Base-by-base conservation (phyloP, 2,888 invertebrate genomes). In the Dryobotodes eremita region DNA sequence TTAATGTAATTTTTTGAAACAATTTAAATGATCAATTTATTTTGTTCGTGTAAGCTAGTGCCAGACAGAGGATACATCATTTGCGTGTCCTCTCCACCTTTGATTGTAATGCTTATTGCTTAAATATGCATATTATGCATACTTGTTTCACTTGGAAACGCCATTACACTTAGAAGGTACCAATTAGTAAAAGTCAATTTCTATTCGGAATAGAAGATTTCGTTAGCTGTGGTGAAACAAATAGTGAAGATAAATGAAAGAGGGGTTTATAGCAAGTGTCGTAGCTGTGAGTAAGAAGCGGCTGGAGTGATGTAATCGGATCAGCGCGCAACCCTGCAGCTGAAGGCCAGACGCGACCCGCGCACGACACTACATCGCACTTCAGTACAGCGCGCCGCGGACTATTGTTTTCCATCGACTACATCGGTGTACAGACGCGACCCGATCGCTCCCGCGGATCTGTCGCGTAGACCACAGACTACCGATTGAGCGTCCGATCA, bases 31-130 rank as follows among this genome's bases (percentile, higher is more conserved):
- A 75, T 65, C 17, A 23, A 23, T 70, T 73, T 82, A 85, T 76
- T 66, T 71, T 65, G 75, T 85, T 70, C 26, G 71, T 71, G 23
- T 42, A 48, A 66, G 31, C 57, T 61, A n/a, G 75, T 76, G 83
- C 50, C n/a, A 46, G 26, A 53, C n/a, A 46, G 26, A 53, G 42
- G 48, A 55, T 62, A 23, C 13, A 55, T 10, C 31, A 31, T 62
- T 48, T 31, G n/a, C 17, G 48, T 65, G 53, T 77, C 6, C 65
- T n/a, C 2, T n/a, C 7, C 11, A 70, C 57, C 17, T 66, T 66
- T 46, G 65, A 48, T 42, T 55, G 6, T 26, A 46, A 64, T 48
- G 23, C 23, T 77, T 11, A 36, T 13, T 48, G 23, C 23, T 77
- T 11, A 36, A 13, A 3, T 70, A 55, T 50, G 17, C 15, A 26